Evolutionary conservation across 2,113 vertebrate species (phyloP).

Genomic region (Gulo gulo): DNA sequence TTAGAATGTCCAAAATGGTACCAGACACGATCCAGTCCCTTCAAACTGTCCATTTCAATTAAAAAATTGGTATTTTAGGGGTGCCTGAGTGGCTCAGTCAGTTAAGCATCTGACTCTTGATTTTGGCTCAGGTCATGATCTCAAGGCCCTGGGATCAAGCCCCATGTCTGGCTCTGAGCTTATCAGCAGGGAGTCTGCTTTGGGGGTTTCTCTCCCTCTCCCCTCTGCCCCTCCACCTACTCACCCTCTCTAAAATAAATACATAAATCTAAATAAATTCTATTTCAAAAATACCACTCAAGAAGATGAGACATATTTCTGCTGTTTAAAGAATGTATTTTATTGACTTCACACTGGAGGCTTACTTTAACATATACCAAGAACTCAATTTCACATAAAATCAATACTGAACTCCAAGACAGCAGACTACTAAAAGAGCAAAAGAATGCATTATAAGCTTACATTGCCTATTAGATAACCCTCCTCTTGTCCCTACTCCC

Average conservation of each 20-base stretch:
- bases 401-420: background rate
- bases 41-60: background rate
- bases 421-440: background rate
- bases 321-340: background rate
- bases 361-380: constrained; percentile 7
- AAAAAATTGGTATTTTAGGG: background rate
- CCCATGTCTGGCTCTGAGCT: background rate
- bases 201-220: background rate
- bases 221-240: background rate
- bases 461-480: background rate
- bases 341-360: background rate
- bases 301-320: background rate
- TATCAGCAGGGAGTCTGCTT: background rate
- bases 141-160: background rate
- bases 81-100: background rate
- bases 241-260: background rate
- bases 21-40: background rate
- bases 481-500: background rate
- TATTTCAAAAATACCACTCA: background rate
- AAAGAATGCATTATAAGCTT: background rate
- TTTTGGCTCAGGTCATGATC: background rate
- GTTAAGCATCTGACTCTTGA: background rate
- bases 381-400: background rate
- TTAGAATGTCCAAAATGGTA: background rate
- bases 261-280: background rate